These are phyloP conservation scores for Odontamblyopus rebecca DNA, from an alignment of 2,797 vertebrate species.

Conservation along the genomic window DNA sequence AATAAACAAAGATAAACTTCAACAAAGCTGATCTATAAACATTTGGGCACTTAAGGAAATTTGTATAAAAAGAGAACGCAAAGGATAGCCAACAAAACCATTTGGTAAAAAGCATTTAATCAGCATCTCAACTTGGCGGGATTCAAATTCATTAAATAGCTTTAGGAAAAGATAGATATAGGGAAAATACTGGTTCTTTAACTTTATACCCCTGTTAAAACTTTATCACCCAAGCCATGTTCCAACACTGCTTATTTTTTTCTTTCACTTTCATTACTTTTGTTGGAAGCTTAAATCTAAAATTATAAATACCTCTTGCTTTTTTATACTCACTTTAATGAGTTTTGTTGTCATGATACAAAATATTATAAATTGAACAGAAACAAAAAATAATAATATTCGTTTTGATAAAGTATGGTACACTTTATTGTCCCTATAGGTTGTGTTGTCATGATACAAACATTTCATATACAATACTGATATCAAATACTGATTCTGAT, in stretches of 20 bases:
- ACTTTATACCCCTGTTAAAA: background rate
- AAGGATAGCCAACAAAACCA: background rate
- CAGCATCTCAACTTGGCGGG: background rate
- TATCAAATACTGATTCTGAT: too few species aligned
- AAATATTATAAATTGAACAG: too few species aligned
- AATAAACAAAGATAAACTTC: constrained; percentile 16
- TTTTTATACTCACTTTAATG: background rate
- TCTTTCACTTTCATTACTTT: background rate
- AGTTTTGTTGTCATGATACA: background rate
- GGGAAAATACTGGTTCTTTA: background rate
- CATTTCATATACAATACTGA: too few species aligned
- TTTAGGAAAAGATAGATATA: too few species aligned
- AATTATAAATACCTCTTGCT: background rate
- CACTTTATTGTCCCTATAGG: background rate
- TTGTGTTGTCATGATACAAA: too few species aligned
- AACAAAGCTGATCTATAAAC: background rate
- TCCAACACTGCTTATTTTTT: background rate
- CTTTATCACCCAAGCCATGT: background rate
- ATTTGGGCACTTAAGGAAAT: background rate
- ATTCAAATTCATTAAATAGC: too few species aligned
- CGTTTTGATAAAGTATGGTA: background rate
- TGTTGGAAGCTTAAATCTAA: background rate
- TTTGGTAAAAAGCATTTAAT: background rate
- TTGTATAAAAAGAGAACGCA: too few species aligned
- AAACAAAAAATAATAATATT: background rate